Base-by-base conservation (phyloP, 2,113 vertebrate species). In the Elanoides forficatus region DNA sequence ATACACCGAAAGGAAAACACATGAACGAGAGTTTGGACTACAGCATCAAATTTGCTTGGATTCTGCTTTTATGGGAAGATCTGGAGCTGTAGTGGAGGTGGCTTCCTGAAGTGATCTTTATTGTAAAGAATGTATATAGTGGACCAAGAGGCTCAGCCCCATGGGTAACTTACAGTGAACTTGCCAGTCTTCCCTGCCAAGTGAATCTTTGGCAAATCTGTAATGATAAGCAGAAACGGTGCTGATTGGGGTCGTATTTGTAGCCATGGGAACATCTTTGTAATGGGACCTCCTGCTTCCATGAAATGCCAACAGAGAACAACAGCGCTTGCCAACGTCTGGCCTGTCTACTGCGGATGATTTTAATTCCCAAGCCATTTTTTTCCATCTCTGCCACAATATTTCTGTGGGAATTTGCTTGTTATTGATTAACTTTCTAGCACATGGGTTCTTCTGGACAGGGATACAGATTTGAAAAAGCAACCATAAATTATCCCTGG, bases 251-350 rank as follows among this genome's bases (percentile, higher is more conserved):
- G 8, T 22, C 1, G 21, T n/a, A 34, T 76, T 48, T 53, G 65
- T 82, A 93, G 36, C 78, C 60, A 65, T 63, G 52, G 72, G 80
- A 82, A 68, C 55, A 47, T 13, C 52, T 72, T 48, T 75, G 71
- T 59, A 52, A 42, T 10, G 45, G 50, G 16, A 80, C 19, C 47
- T 68, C 36, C 32, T 34, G 34, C 25, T 65, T 43, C 79, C 65
- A 10, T 42, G 40, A 80, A 75, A 84, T 78, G 30, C 73, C 86
- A 91, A 4, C 79, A 62, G 42, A 65, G 53, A 91, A 20, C 15
- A 25, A 18, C 23, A 19, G 36, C 0, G 4, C 15, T 81, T 36
- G 29, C 56, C 81, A 74, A 23, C 0, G 1, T 0, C 27, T 56
- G 47, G 14, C 36, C 21, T 63, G 32, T 45, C 55, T n/a, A 26